Conservation (phyloP, 2,113 vertebrate genomes). For the Planiliza haematocheilus region DNA sequence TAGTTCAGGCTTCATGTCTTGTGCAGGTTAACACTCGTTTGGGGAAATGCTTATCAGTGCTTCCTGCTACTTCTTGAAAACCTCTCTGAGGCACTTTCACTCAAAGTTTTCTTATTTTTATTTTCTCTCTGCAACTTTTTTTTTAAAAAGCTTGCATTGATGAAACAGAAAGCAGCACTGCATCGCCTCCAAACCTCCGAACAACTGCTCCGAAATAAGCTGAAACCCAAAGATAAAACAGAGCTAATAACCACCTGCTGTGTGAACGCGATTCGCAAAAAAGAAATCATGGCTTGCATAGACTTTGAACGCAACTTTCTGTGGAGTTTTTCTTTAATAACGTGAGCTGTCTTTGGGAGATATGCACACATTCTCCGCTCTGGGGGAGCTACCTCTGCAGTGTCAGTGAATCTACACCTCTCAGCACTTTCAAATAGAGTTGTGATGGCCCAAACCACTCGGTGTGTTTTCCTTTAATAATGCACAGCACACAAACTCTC, state of each 20-base stretch:
- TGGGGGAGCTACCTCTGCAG: background rate
- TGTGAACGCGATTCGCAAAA: background rate
- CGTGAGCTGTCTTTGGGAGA: background rate
- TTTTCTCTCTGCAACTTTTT: background rate
- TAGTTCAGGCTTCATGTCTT: too few species aligned
- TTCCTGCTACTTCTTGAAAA: too few species aligned
- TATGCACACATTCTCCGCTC: background rate
- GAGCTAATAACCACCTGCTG: background rate
- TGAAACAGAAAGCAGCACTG: background rate
- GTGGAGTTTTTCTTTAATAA: background rate
- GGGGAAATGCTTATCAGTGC: too few species aligned
- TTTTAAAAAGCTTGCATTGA: background rate
- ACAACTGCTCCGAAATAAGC: background rate
- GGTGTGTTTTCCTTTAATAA: slow-evolving; percentile 17
- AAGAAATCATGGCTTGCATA: too few species aligned
- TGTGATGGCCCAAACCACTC: background rate
- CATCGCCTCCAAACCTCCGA: background rate
- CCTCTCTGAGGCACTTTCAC: background rate
- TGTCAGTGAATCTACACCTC: slow-evolving; percentile 5
- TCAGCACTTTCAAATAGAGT: slow-evolving; percentile 27
- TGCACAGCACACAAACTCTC: slow-evolving; percentile 7
- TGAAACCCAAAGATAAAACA: too few species aligned
- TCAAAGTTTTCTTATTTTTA: background rate
- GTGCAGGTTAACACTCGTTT: too few species aligned
- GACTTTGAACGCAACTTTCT: background rate